Evolutionary conservation across 2,888 invertebrate species (phyloP), one percentile per base, ranked within the genome.

Genomic region (Ormyrus rosae): DNA sequence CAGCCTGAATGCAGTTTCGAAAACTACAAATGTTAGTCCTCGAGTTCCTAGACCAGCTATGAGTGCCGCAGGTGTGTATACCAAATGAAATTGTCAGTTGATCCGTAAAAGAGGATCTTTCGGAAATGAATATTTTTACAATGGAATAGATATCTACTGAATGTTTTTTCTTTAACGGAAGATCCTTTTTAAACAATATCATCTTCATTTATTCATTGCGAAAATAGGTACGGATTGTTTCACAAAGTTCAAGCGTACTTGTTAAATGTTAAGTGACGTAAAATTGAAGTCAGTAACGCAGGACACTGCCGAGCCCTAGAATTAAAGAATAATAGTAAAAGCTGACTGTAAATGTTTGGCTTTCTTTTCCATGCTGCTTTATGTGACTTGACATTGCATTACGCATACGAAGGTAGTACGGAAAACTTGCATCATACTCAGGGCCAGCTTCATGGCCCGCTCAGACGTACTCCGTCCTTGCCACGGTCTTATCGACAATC

Each of bases 401-500:
- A 85, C 85, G 84, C 85, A 83, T 86, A 87, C 84, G 86, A 91
- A 92, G 93, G 92, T 90, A 93, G 93, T 90, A 93, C 93, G 86
- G 94, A 93, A 91, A 93, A 93, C 91, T 91, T 93, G 83, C 90
- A 92, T 88, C 91, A 90, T 83, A 85, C 85, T 84, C 86, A 87
- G 86, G 88, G 88, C 85, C 89, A 87, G 81, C 87, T 88, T 82
- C 90, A 90, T 84, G 90, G 92, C 86, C 92, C 92, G 83, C 90
- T 93, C 84, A 92, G 92, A 88, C 91, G 93, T 86, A 92, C 92
- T 87, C 93, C 93, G 86, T 93, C 93, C 85, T 91, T 93, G 87
- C 93, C 93, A 86, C 91, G 93, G 87, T 92, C 92, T 86, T 93
- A 93, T 89, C 91, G 93, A 84, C 93, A 93, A 88, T 92, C 93